Evolutionary conservation across 2,797 vertebrate genomes (phyloP).

Genomic region (Malurus splendens): DNA sequence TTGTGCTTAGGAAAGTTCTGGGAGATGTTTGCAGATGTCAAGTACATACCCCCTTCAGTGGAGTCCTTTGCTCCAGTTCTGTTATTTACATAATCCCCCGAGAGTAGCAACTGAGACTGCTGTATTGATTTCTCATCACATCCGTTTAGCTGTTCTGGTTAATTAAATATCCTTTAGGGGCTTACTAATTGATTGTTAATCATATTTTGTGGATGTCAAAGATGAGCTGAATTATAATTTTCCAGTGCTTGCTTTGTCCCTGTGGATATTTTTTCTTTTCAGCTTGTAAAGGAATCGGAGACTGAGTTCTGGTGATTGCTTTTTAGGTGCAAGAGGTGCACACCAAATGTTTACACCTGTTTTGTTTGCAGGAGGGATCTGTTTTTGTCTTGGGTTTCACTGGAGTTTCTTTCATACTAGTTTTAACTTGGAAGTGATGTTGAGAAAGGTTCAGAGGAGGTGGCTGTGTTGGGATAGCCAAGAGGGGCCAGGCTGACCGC

Average conservation of each 20-base stretch:
- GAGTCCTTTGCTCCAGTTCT: background rate
- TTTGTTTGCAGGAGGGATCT: background rate
- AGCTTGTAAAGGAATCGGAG: rapidly evolving
- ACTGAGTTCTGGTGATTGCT: background rate
- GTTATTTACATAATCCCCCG: background rate
- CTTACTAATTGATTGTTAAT: background rate
- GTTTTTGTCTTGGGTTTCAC: background rate
- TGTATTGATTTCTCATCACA: background rate
- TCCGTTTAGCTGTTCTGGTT: background rate
- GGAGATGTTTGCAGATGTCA: background rate
- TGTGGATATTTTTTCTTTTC: background rate
- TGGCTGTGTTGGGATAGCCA: background rate
- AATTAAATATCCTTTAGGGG: background rate
- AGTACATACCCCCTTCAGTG: background rate
- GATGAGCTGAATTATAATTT: background rate
- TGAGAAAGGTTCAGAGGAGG: background rate
- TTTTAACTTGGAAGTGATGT: background rate
- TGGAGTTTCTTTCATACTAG: rapidly evolving
- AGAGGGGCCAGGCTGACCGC: background rate
- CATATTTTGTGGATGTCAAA: background rate
- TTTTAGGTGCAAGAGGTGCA: rapidly evolving
- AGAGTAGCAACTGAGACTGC: background rate
- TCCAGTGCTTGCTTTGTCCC: background rate
- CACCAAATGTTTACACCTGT: background rate
- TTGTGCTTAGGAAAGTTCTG: background rate